Conservation (phyloP, 2,113 vertebrate genomes). For the Coturnix japonica region DNA sequence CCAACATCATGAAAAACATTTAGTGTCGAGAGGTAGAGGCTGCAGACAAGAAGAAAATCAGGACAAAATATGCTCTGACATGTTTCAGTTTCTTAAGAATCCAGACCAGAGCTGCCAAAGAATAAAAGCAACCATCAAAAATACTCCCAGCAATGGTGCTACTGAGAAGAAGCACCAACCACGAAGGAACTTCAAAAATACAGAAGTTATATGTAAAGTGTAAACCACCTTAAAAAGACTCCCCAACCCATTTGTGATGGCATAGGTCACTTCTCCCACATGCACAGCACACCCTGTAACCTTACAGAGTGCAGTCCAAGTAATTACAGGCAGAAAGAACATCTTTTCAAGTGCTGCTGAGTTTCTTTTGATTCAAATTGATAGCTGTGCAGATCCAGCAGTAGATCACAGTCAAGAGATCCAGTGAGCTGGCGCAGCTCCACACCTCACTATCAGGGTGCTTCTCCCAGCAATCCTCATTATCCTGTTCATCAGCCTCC, state of each 20-base stretch:
- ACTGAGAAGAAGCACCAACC: not conserved
- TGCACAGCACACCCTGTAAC: not conserved
- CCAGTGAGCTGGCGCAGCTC: not conserved
- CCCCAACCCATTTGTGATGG: not conserved
- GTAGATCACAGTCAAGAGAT: no score
- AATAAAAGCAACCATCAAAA: not conserved
- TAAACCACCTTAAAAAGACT: not conserved
- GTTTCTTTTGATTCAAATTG: not conserved
- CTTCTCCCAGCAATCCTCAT: not conserved
- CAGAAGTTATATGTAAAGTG: not conserved
- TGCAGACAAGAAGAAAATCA: not conserved
- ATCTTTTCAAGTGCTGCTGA: not conserved
- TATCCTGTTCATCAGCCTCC: not conserved
- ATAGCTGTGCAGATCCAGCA: no score
- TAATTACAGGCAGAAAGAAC: rapidly evolving
- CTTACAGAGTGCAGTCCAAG: not conserved
- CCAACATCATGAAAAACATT: not conserved
- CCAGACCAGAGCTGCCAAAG: not conserved
- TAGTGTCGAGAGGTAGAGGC: not conserved
- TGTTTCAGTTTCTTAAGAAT: not conserved
- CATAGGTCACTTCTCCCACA: not conserved
- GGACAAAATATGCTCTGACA: not conserved
- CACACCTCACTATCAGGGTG: not conserved
- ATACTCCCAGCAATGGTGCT: slow-evolving; percentile 22
- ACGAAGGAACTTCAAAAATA: not conserved